Percentiles rank a stretch among this genome's conserved stretches.
Conservation (phyloP, 2,888 invertebrate species). For the Callosobruchus maculatus region DNA sequence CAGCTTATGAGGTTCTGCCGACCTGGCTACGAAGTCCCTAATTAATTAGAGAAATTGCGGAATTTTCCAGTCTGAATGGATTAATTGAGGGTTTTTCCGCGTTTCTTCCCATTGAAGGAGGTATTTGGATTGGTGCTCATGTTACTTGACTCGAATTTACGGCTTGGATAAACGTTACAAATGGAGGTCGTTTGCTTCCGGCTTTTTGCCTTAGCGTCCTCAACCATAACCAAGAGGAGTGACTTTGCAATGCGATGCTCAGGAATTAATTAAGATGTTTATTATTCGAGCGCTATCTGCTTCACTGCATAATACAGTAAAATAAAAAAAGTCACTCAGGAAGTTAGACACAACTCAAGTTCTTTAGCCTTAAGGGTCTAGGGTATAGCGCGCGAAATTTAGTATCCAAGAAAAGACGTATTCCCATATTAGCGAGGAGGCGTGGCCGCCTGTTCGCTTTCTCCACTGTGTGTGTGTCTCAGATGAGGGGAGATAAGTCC, state of each 20-base stretch:
- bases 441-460: too few relatives aligned
- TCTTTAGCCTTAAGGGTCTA: too few relatives aligned
- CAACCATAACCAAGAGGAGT: neutral
- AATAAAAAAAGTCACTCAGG: too few relatives aligned
- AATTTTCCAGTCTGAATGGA: conserved; percentile 19
- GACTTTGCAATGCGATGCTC: neutral
- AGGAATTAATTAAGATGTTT: too few relatives aligned
- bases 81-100: conserved; percentile 10
- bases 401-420: too few relatives aligned
- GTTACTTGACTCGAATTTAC: neutral
- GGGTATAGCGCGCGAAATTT: too few relatives aligned
- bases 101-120: neutral
- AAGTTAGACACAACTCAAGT: too few relatives aligned
- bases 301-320: too few relatives aligned
- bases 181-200: neutral
- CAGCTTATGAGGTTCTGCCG: conserved; percentile 23
- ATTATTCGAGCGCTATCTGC: too few relatives aligned
- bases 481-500: too few relatives aligned
- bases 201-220: neutral
- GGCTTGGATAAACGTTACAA: neutral
- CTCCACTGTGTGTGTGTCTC: too few relatives aligned
- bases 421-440: too few relatives aligned
- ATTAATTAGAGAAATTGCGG: conserved; percentile 28
- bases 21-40: conserved; percentile 15
- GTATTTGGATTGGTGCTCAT: neutral